A percentile compares a stretch with the other conserved stretches of the same genome.
phyloP scores from a whole-genome alignment of 1,140 invertebrate species.

The Microplitis mediator region DNA sequence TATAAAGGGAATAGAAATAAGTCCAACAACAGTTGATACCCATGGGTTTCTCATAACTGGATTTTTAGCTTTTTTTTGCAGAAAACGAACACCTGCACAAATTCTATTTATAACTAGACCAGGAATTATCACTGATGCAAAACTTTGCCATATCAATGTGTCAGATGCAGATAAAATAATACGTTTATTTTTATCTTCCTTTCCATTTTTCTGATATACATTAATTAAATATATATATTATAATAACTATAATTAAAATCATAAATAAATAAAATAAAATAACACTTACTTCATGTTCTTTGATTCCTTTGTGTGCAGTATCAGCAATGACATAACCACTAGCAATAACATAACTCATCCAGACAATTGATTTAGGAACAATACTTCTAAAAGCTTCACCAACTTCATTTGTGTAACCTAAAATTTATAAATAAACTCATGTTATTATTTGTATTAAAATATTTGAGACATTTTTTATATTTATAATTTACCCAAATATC shows the following conservation, averaged over 20 bases:
- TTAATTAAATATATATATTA: too few relatives aligned
- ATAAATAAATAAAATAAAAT: too few relatives aligned
- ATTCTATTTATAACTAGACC: slow-evolving; percentile 91
- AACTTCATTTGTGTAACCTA: slow-evolving; percentile 95
- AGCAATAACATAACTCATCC: slow-evolving; percentile 80
- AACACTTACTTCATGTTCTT: slow-evolving; percentile 68
- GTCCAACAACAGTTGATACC: slow-evolving; percentile 78
- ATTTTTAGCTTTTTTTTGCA: slow-evolving; percentile 60
- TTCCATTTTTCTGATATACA: slow-evolving; percentile 23
- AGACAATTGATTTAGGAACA: slow-evolving; percentile 75
- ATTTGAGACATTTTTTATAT: background rate
- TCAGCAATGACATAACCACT: slow-evolving; percentile 88
- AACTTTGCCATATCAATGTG: slow-evolving; percentile 89
- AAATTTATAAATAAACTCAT: slow-evolving; percentile 27
- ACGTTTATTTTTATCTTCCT: slow-evolving; percentile 50
- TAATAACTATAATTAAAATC: too few relatives aligned
- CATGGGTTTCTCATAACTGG: slow-evolving; percentile 66
- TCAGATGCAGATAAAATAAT: slow-evolving; percentile 75
- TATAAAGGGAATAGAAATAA: slow-evolving; percentile 88
- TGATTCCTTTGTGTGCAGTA: slow-evolving; percentile 79
- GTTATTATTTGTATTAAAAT: background rate
- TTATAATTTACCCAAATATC: background rate
- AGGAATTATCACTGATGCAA: slow-evolving; percentile 91
- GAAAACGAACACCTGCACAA: slow-evolving; percentile 68
- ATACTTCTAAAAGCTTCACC: slow-evolving; percentile 89